A percentile compares a stretch with the other conserved stretches of the same genome.
Conservation (phyloP, 2,888 invertebrate genomes). For the Plebejus argus region DNA sequence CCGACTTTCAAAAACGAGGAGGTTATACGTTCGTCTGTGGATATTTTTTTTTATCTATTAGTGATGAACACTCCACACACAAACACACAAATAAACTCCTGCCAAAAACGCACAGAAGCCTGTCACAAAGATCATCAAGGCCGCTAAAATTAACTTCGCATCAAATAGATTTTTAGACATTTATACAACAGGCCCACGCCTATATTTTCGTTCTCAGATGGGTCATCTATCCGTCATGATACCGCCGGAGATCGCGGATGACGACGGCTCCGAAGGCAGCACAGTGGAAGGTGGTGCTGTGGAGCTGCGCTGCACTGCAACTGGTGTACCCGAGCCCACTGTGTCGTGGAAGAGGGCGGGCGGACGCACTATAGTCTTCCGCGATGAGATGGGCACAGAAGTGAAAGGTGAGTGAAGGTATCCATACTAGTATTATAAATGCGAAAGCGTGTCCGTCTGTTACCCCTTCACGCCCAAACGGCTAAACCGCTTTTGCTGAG, state of each 20-base stretch:
- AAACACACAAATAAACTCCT: too few relatives aligned
- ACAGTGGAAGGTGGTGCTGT: conserved; percentile 90
- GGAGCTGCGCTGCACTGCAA: conserved; percentile 87
- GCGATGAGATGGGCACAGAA: conserved; percentile 84
- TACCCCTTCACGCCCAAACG: too few relatives aligned
- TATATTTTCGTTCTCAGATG: conserved; percentile 77
- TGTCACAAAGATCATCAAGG: too few relatives aligned
- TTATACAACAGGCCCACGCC: neutral
- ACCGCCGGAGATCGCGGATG: conserved; percentile 90
- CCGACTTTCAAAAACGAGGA: too few relatives aligned
- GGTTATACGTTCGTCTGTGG: too few relatives aligned
- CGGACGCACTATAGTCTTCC: conserved; percentile 86
- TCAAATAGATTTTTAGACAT: neutral
- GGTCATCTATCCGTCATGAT: conserved; percentile 93
- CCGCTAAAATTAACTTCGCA: too few relatives aligned
- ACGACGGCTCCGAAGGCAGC: conserved; percentile 82
- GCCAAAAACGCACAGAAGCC: too few relatives aligned
- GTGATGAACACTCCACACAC: too few relatives aligned
- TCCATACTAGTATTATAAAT: too few relatives aligned
- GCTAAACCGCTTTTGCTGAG: too few relatives aligned
- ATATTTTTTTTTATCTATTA: too few relatives aligned
- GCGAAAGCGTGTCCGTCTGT: too few relatives aligned
- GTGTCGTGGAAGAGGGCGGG: conserved; percentile 91
- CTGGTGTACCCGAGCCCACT: conserved; percentile 89
- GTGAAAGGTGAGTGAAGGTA: conserved; percentile 82